Evolutionary conservation across 2,888 invertebrate genomes (phyloP).

Genomic region (Nebria salina): DNA sequence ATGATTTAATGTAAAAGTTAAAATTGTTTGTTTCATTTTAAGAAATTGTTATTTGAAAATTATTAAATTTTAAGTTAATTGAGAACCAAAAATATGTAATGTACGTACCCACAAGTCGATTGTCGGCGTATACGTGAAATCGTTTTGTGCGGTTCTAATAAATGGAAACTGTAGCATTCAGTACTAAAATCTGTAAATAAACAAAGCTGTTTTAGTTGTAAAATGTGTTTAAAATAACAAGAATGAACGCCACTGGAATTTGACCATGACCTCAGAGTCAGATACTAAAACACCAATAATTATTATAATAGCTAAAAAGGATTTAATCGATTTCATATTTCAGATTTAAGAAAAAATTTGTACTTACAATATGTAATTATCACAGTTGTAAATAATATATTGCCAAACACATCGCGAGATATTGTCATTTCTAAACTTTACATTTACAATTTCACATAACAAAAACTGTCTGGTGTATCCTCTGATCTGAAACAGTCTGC

Average conservation of each 20-base stretch:
- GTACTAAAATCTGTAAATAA: constrained; percentile 31
- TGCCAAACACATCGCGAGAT: constrained; percentile 17
- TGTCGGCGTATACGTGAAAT: constrained; percentile 17
- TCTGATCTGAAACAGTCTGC: constrained; percentile 34
- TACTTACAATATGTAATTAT: constrained; percentile 4
- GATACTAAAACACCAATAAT: constrained; percentile 8
- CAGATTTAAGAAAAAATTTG: constrained; percentile 2
- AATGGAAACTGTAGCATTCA: constrained; percentile 23
- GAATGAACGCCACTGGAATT: background rate
- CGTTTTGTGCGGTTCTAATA: constrained; percentile 20
- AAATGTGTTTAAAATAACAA: background rate
- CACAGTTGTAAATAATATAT: constrained; percentile 19
- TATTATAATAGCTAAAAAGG: constrained; percentile 6
- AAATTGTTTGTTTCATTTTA: background rate
- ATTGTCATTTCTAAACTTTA: constrained; percentile 23
- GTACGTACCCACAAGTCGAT: constrained; percentile 13
- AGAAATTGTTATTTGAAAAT: background rate
- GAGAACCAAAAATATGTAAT: background rate
- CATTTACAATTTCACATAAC: background rate
- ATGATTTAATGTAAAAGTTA: too few species aligned
- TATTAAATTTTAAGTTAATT: background rate
- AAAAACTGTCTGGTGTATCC: background rate
- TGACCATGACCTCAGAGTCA: constrained; percentile 28
- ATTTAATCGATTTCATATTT: background rate
- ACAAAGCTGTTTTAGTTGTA: background rate